Conservation (phyloP, 2,113 vertebrate genomes). For the Saguinus imperator region DNA sequence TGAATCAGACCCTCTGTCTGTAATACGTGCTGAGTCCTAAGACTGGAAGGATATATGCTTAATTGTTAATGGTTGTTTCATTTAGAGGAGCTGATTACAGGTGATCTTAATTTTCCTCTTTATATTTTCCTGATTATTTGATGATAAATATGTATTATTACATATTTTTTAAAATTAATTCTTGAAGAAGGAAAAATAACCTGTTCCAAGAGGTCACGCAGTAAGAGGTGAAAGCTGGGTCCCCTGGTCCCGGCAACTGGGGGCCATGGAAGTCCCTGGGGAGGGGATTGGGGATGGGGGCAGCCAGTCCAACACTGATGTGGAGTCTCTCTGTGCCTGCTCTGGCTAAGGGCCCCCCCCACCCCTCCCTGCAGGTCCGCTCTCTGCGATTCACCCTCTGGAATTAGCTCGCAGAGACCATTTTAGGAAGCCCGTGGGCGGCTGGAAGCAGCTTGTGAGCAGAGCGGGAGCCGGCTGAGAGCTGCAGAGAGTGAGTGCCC, state of each 20-base stretch:
- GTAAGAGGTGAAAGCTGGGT: not conserved
- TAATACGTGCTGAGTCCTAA: not conserved
- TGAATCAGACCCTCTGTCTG: not conserved
- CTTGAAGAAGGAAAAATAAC: constrained; percentile 33
- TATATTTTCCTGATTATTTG: constrained; percentile 29
- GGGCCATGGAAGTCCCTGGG: not conserved
- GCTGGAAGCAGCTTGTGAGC: constrained; percentile 70
- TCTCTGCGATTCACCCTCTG: constrained; percentile 75
- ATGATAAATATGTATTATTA: constrained; percentile 8
- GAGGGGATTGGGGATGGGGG: not conserved
- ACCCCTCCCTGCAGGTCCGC: constrained; percentile 10
- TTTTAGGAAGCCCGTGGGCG: constrained; percentile 78
- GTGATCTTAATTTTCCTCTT: constrained; percentile 44
- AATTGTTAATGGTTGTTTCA: not conserved
- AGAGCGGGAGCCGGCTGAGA: constrained; percentile 59
- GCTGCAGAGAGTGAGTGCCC: constrained; percentile 60
- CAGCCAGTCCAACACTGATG: not conserved
- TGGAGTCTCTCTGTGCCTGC: not conserved
- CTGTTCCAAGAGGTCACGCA: not conserved
- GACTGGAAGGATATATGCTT: not conserved
- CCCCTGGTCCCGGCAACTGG: not conserved
- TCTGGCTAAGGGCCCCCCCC: not conserved
- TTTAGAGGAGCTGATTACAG: not conserved
- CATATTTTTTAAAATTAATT: constrained; percentile 5
- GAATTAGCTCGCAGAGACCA: constrained; percentile 75